Evolutionary conservation across 2,888 invertebrate species (phyloP), one percentile per base, ranked within the genome.

Genomic region (Cataglyphis altisquamis): DNA sequence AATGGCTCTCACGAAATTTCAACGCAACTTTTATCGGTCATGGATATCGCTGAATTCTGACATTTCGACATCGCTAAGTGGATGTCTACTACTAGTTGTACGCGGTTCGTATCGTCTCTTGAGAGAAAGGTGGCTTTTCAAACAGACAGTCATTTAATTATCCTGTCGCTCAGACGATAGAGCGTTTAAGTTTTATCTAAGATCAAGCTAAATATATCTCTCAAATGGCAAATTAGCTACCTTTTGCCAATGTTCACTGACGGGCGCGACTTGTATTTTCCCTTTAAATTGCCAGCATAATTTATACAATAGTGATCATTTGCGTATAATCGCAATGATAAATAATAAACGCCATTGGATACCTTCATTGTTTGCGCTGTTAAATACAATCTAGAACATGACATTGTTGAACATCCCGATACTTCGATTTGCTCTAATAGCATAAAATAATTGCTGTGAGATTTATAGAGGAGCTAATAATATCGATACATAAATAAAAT

Each of bases 51-150:
- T 41, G 73, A 82, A 68, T 82, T 82, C 83, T 82, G 86, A 82
- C 86, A 88, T 88, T 88, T 84, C 80, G 73, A 82, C 72, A 66
- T 85, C 84, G 84, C 83, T 86, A 84, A 87, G 82, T 84, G 36
- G 67, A 55, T 48, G 36, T 73, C 57, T 21, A 68, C 73, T 68
- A 70, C 68, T 21, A 25, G 18, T 21, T 25, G 55, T 21, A 36
- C 36, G 60, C 70, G 55, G 12, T 62, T 78, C 62, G 45, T 72
- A 39, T 62, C 29, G 57, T 52, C 39, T 62, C 62, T 74, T 41
- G 41, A 41, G 18, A 52, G n/a, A 48, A 32, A 32, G 25, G 39
- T 29, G 25, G 32, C 45, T 48, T 64, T 21, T 32, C 66, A 41
- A 60, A n/a, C 21, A n/a, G 81, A 39, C 41, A 66, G 48, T 21